Evolutionary conservation across 2,797 vertebrate genomes (phyloP), one percentile per base, ranked within the genome.

Genomic region (Pitangus sulphuratus): DNA sequence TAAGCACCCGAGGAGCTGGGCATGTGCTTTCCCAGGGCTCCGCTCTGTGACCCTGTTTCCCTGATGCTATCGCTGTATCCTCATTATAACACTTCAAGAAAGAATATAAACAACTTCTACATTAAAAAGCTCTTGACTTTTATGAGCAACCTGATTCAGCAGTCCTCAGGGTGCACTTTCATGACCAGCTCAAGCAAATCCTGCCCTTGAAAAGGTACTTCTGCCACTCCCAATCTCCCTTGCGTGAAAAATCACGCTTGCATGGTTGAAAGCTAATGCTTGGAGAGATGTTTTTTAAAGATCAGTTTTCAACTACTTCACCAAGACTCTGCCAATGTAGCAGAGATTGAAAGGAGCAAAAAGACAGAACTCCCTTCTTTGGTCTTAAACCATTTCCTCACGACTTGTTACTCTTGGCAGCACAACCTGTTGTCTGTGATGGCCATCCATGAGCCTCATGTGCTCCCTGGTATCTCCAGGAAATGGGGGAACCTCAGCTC

Each of bases 61-160:
- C 85, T 33, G 85, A 91, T 90, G 74, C 15, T 91, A 94, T 91
- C 33, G 0, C 51, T 88, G 88, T 33, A 74, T 70, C 62, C 56
- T 88, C 70, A 31, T 84, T 69, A 54, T 50, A 89, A 62, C 91
- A 64, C 66, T 77, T 89, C 75, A 96, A 77, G 81, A 82, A 82
- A 80, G 45, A 61, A 86, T 42, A 88, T 53, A 91, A 94, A 93
- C 65, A 90, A 60, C 66, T 90, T 9, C 0, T 42, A 72, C 31
- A 66, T 86, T 77, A 93, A 89, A 92, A 95, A 20, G 56, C 76
- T 81, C 83, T 82, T 90, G 89, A 72, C 94, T 93, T 94, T 90
- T 88, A 88, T 0, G 7, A 93, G 57, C 66, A 82, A 51, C 19
- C 79, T 78, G 77, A 94, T 88, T 88, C 81, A 90, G 89, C 66